Conservation (phyloP, 2,113 vertebrate genomes). For the Platichthys flesus region DNA sequence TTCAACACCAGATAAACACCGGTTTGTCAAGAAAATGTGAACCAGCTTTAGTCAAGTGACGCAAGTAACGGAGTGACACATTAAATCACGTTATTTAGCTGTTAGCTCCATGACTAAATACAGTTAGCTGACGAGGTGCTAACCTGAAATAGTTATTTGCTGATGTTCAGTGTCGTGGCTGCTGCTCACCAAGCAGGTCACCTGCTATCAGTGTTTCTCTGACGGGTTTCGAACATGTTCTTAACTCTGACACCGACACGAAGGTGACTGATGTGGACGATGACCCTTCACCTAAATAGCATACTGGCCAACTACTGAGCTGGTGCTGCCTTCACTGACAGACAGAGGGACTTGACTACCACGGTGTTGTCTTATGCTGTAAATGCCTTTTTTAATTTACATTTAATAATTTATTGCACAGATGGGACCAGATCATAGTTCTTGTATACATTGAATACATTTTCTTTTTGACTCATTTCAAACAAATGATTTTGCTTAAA, state of each 20-base stretch:
- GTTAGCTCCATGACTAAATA: slow-evolving; percentile 22
- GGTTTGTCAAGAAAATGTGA: neutral
- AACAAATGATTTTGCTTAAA: no score
- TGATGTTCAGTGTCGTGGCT: rapidly evolving
- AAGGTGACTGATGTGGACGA: slow-evolving; percentile 24
- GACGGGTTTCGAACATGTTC: neutral
- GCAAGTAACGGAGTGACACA: neutral
- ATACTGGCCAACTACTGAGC: neutral
- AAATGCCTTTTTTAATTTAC: no score
- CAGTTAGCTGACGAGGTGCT: neutral
- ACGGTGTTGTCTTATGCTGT: neutral
- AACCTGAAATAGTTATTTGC: neutral
- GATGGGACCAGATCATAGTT: no score
- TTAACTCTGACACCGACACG: neutral
- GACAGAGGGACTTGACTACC: neutral
- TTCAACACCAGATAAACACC: neutral
- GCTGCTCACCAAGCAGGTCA: rapidly evolving
- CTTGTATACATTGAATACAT: no score
- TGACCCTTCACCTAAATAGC: slow-evolving; percentile 68
- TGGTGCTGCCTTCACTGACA: slow-evolving; percentile 17
- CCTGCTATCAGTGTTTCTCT: rapidly evolving
- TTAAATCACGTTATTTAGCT: neutral
- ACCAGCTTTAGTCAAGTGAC: neutral
- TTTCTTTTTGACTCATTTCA: no score
- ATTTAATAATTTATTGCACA: no score